Evolutionary conservation across 2,888 invertebrate genomes (phyloP), one percentile per base, ranked within the genome.

Genomic region (Plebejus melissa): DNA sequence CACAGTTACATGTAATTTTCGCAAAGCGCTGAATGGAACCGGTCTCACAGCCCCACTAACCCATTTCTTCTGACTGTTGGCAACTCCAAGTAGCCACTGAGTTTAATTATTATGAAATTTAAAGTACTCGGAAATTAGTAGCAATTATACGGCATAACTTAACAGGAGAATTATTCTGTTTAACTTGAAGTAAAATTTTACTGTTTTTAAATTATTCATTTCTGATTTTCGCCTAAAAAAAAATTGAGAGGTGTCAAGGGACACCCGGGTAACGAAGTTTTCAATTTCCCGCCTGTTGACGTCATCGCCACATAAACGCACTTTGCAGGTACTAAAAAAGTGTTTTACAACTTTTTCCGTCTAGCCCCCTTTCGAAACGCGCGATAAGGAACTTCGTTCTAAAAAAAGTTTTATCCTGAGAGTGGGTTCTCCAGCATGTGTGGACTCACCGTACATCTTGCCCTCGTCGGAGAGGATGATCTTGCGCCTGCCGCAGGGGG

Each of bases 391-490:
- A 5, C 38, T 38, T 38, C 38, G 38, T 38, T 38, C 38, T 5
- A 38, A 46, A 46, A 41, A 46, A 46, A 11, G 46, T 46, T 0
- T 46, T 46, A 46, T 46, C 46, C 46, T 2, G 46, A 11, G 46
- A 46, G 46, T 46, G 36, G 50, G 58, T 76, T 79, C 82, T 84
- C 82, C 84, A 84, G 82, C 84, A 86, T 85, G 83, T 84, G 85
- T 84, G 85, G 87, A 97, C 98, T 97, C 95, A 99, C 99, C 99
- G 95, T 99, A 99, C 99, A 99, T 99, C 96, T 99, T 99, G 89
- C 99, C 99, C 95, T 99, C 99, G 93, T 99, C 99, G 84, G 99
- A 99, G 85, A 99, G 96, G 85, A 99, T 99, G 90, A 99, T 99
- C 95, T 99, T 99, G 91, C 99, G 96, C 85, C 99, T 95, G 81